Evolutionary conservation across 2,888 invertebrate species (phyloP).

Genomic region (Epirrhoe alternata): DNA sequence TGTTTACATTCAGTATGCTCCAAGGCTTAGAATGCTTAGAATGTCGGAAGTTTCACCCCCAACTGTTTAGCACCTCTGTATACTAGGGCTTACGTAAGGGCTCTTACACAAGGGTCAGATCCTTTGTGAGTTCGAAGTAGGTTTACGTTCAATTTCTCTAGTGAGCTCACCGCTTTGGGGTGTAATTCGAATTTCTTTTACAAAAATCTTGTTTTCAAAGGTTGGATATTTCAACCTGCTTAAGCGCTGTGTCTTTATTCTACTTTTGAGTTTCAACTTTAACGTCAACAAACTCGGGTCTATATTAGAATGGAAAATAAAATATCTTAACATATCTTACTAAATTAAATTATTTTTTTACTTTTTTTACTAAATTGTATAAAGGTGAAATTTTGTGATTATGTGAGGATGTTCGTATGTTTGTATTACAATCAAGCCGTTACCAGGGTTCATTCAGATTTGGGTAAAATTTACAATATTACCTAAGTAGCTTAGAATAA

Average conservation of each 20-base stretch:
- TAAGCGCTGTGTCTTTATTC: background rate
- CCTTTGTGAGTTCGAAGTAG: constrained; percentile 52
- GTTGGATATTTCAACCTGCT: background rate
- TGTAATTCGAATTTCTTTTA: constrained; percentile 35
- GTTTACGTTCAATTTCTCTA: constrained; percentile 57
- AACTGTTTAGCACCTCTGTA: constrained; percentile 70
- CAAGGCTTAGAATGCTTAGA: constrained; percentile 19
- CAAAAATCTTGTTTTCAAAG: constrained; percentile 7
- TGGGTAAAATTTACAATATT: no score
- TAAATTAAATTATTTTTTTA: no score
- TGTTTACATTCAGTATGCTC: constrained; percentile 24
- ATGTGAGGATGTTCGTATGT: no score
- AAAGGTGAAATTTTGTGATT: no score
- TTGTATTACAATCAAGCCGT: no score
- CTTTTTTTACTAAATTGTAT: no score
- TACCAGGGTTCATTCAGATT: no score
- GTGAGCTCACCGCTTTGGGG: constrained; percentile 35
- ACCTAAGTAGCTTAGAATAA: no score
- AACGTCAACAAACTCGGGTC: no score
- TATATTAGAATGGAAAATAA: no score
- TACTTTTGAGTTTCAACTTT: background rate
- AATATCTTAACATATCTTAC: no score
- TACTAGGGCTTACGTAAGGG: constrained; percentile 57
- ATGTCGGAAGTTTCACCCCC: constrained; percentile 45
- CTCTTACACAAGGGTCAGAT: constrained; percentile 54